A percentile compares a stretch with the other conserved stretches of the same genome.
phyloP scores from a whole-genome alignment of 2,888 invertebrate genomes.

The Cotesia congregata region DNA sequence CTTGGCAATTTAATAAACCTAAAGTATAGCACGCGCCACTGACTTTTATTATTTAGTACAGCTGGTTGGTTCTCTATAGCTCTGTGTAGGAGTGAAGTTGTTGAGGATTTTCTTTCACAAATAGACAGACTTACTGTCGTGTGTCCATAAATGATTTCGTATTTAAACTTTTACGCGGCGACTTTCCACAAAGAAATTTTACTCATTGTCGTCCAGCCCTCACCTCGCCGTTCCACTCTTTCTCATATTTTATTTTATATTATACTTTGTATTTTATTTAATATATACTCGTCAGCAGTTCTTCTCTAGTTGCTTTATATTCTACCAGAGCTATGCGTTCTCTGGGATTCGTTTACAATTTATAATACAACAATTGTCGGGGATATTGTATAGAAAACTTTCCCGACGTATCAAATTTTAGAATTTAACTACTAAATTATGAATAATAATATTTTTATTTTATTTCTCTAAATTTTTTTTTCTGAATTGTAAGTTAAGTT shows the following conservation, averaged over 20 bases:
- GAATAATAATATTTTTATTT: neutral
- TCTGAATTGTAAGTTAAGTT: neutral
- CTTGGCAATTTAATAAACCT: slow-evolving; percentile 32
- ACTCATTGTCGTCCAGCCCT: neutral
- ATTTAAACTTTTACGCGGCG: slow-evolving; percentile 11
- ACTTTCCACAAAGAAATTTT: slow-evolving; percentile 9
- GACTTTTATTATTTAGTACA: slow-evolving; percentile 26
- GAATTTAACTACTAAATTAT: neutral
- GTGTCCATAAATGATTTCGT: neutral
- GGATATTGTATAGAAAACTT: neutral
- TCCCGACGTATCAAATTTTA: neutral
- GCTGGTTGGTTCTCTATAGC: slow-evolving; percentile 21
- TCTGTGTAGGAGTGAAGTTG: neutral
- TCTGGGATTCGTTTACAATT: neutral
- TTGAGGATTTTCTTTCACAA: neutral
- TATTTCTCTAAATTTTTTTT: neutral
- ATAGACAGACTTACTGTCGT: neutral
- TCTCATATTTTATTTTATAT: neutral
- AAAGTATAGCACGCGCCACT: slow-evolving; percentile 27
- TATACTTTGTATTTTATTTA: neutral
- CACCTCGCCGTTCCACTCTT: neutral
- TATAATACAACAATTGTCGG: neutral
- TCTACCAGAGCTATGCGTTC: neutral
- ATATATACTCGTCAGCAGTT: neutral
- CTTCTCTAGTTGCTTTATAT: neutral